Evolutionary conservation across 2,888 invertebrate genomes (phyloP), one percentile per base, ranked within the genome.

Genomic region (Chydorus sphaericus): DNA sequence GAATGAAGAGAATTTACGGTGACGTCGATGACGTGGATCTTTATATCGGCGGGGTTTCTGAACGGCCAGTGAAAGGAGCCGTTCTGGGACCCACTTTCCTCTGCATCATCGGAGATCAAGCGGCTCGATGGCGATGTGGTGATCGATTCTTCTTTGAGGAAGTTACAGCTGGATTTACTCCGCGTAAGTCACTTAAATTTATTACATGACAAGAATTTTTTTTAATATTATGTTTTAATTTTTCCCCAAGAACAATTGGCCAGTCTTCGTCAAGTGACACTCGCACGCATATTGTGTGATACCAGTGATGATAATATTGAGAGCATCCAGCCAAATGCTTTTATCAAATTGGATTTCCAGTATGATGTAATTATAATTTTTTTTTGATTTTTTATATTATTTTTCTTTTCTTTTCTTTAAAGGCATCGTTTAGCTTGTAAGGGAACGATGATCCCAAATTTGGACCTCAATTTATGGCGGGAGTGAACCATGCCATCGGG

Each of bases 121-220:
- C 85, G 70, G 74, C 78, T 0, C 74, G 81, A 54, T 70, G 81
- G 38, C 78, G 81, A 66, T 75, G 73, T 57, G 86, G 85, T 0
- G 90, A 90, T 68, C 75, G 84, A 31, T 89, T 85, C 68, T 90
- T 80, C 71, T 89, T 86, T 64, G 86, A 87, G 63, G 77, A 85
- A 64, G 76, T 77, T 28, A 44, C 44, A 70, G 82, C 84, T 2
- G 81, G 44, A 26, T 44, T 55, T 30, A 38, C 38, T 33, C 48
- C 2, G 20, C 30, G 48, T 54, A 20, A 50, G 31, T 48, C n/a
- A 16, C 18, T 30, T 29, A 11, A n/a, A n/a, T n/a, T 23, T 54
- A 14, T 3, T 8, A 23, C 8, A n/a, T n/a, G 29, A 6, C 11
- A 33, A n/a, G n/a, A n/a, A n/a, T n/a, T n/a, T n/a, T n/a, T n/a